phyloP scores from a whole-genome alignment of 2,797 vertebrate genomes.

The Tympanoctomys barrerae region DNA sequence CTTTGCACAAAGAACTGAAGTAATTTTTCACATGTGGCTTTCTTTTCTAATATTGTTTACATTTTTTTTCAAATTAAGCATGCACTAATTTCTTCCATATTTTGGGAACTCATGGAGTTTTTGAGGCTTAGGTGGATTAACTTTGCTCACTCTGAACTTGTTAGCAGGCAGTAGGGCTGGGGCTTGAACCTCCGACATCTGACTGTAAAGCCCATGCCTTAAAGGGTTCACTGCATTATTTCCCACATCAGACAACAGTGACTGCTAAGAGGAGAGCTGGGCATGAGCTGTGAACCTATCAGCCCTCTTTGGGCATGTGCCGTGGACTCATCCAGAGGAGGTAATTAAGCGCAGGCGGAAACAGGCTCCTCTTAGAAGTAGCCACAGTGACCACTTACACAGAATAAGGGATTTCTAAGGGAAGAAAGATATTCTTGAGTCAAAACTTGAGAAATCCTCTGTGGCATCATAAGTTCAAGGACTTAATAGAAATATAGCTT shows the following conservation, averaged over 20 bases:
- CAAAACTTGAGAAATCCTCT: conserved; percentile 46
- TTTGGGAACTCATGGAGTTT: not conserved
- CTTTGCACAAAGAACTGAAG: not conserved
- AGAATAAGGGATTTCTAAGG: not conserved
- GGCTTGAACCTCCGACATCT: not conserved
- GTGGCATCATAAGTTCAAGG: conserved; percentile 39
- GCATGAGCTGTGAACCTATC: not conserved
- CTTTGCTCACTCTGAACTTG: not conserved
- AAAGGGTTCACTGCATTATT: not conserved
- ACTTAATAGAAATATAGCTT: conserved; percentile 59
- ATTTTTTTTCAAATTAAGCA: not conserved
- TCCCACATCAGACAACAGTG: not conserved
- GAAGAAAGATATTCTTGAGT: not conserved
- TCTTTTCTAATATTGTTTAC: not conserved
- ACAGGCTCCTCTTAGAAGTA: not conserved
- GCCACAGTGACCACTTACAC: not conserved
- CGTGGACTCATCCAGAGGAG: not conserved
- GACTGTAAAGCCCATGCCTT: not conserved
- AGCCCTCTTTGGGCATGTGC: not conserved
- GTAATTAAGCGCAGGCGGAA: not conserved
- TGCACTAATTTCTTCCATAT: not conserved
- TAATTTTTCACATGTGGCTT: not conserved
- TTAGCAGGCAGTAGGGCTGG: not conserved
- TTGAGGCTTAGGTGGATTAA: not conserved
- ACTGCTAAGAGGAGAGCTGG: not conserved